These are phyloP conservation scores for Adineta ricciae DNA, from an alignment of 2,888 invertebrate genomes.

Conservation along the genomic window DNA sequence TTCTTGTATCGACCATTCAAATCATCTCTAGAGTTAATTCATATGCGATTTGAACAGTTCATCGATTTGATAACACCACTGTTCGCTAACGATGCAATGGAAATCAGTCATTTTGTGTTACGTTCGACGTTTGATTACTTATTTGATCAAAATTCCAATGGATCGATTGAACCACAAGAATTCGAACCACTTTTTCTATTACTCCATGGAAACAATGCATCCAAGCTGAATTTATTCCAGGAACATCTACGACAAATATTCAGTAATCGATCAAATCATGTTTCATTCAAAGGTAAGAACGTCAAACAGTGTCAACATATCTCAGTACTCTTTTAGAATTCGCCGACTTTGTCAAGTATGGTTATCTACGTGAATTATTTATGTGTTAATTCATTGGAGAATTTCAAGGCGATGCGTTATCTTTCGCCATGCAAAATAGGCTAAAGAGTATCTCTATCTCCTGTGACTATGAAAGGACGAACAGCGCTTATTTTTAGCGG, in stretches of 20 bases:
- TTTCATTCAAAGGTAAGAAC: slow-evolving; percentile 11
- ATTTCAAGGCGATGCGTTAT: neutral
- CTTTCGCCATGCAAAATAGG: neutral
- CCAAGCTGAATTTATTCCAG: neutral
- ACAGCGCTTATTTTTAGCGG: neutral
- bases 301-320: too few species aligned
- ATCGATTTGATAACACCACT: neutral
- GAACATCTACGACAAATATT: neutral
- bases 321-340: neutral
- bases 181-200: neutral
- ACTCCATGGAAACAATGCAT: neutral
- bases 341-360: neutral
- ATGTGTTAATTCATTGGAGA: neutral
- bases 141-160: slow-evolving; percentile 7
- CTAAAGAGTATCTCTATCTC: neutral
- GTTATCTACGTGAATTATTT: slow-evolving; percentile 13
- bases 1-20: neutral
- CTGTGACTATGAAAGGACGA: neutral
- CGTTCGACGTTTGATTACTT: neutral
- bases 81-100: neutral
- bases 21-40: neutral
- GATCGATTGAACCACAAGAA: neutral
- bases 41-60: slow-evolving; percentile 2
- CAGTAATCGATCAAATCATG: neutral
- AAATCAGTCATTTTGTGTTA: neutral